These are phyloP conservation scores for Cotesia vestalis DNA, from an alignment of 1,140 invertebrate species.

Conservation along the genomic window DNA sequence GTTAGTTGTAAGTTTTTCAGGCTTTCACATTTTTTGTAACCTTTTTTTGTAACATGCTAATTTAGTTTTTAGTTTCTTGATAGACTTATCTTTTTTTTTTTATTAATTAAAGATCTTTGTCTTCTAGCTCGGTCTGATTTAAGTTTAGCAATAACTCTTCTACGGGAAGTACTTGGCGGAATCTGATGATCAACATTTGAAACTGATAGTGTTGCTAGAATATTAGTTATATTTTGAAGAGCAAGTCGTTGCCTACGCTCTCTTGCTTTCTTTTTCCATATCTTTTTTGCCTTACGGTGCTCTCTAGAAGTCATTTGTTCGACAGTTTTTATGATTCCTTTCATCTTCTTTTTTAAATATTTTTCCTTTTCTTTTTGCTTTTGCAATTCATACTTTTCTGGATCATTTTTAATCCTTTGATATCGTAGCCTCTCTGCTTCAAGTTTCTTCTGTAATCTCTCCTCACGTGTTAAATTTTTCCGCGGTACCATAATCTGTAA, in stretches of 20 bases:
- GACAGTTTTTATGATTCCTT: constrained; percentile 39
- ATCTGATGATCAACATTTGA: not conserved
- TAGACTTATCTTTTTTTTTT: too few species aligned
- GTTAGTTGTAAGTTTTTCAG: too few species aligned
- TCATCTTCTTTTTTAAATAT: constrained; percentile 41
- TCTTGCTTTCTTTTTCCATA: constrained; percentile 16
- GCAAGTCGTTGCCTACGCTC: constrained; percentile 4
- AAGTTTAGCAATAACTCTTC: constrained; percentile 18
- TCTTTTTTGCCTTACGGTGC: not conserved
- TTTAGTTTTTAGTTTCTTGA: too few species aligned
- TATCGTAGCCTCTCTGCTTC: constrained; percentile 44
- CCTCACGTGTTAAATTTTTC: constrained; percentile 25
- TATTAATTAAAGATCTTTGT: constrained; percentile 10
- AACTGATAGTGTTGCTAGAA: not conserved
- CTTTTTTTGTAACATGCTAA: too few species aligned
- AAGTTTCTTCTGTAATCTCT: constrained; percentile 40
- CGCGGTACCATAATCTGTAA: too few species aligned
- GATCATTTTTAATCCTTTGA: constrained; percentile 43
- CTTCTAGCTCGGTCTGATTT: constrained; percentile 20
- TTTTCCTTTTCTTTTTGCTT: constrained; percentile 38
- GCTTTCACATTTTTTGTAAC: too few species aligned
- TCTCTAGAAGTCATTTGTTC: constrained; percentile 33
- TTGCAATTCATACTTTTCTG: constrained; percentile 38
- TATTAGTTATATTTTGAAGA: not conserved
- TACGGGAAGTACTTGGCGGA: not conserved